Percentiles rank a stretch among this genome's conserved stretches.
phyloP scores from a whole-genome alignment of 2,113 vertebrate genomes.

The Stigmatopora nigra region DNA sequence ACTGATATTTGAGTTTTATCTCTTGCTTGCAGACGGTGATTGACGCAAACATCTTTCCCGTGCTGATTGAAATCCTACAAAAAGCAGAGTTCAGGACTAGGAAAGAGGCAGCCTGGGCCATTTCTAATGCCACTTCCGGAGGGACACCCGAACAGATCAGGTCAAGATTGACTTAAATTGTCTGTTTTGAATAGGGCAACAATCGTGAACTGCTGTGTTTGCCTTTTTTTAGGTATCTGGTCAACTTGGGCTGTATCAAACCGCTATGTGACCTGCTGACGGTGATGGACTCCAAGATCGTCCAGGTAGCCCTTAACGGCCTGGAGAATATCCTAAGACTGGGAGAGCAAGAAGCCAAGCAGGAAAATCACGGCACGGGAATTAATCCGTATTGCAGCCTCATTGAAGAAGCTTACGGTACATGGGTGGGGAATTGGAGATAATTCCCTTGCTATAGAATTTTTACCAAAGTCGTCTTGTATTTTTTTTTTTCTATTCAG shows the following conservation, averaged over 20 bases:
- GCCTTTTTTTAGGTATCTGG: conserved; percentile 75
- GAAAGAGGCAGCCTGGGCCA: conserved; percentile 97
- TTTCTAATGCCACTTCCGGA: conserved; percentile 95
- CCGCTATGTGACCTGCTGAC: conserved; percentile 87
- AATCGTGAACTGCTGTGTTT: no score
- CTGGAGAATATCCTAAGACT: conserved; percentile 86
- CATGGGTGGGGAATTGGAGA: no score
- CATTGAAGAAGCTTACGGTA: conserved; percentile 77
- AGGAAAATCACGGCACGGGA: conserved; percentile 70
- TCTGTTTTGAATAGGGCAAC: no score
- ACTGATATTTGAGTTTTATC: neutral
- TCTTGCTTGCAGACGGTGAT: conserved; percentile 79
- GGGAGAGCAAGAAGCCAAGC: conserved; percentile 84
- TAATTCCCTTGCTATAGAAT: no score
- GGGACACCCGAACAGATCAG: conserved; percentile 95
- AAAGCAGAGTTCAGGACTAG: conserved; percentile 96
- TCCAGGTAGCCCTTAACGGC: conserved; percentile 86
- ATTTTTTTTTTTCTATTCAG: conserved; percentile 50
- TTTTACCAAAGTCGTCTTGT: no score
- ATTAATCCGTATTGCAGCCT: conserved; percentile 84
- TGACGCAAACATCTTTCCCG: conserved; percentile 95
- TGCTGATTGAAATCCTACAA: conserved; percentile 95
- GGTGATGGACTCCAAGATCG: conserved; percentile 91
- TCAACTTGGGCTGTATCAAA: conserved; percentile 83
- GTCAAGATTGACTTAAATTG: conserved; percentile 50